A percentile compares a stretch with the other conserved stretches of the same genome.
Conservation (phyloP, 2,888 invertebrate species). For the Amphipyra berbera region DNA sequence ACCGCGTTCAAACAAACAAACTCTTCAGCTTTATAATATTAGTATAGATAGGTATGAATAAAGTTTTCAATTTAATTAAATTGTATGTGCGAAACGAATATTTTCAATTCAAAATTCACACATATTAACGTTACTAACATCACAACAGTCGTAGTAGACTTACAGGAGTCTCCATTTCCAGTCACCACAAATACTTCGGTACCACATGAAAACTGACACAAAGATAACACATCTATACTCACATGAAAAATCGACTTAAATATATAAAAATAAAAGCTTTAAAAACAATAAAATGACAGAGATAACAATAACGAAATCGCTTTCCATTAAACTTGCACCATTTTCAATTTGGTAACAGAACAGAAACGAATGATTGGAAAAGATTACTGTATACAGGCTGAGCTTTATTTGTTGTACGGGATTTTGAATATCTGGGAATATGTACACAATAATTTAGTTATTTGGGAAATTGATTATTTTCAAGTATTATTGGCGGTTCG, state of each 20-base stretch:
- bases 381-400: conserved; percentile 64
- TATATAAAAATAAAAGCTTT: conserved; percentile 16
- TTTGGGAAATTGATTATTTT: not conserved
- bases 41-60: no score
- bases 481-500: no score
- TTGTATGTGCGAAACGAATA: no score
- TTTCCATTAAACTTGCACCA: conserved; percentile 65
- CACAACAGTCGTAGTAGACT: no score
- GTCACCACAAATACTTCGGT: no score
- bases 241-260: no score
- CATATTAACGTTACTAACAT: no score
- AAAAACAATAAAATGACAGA: conserved; percentile 42
- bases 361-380: conserved; percentile 61
- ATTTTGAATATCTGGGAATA: conserved; percentile 11
- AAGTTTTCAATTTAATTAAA: no score
- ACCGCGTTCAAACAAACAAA: no score
- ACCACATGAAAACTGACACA: not conserved
- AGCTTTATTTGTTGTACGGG: conserved; percentile 18
- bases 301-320: conserved; percentile 42
- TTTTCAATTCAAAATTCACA: no score
- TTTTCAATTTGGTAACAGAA: conserved; percentile 66
- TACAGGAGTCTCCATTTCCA: no score
- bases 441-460: not conserved
- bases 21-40: no score
- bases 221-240: not conserved